Percentiles rank a stretch among this genome's conserved stretches.
These are phyloP conservation scores for Tachystola acroxantha DNA, from an alignment of 2,888 invertebrate species.

Conservation along the genomic window DNA sequence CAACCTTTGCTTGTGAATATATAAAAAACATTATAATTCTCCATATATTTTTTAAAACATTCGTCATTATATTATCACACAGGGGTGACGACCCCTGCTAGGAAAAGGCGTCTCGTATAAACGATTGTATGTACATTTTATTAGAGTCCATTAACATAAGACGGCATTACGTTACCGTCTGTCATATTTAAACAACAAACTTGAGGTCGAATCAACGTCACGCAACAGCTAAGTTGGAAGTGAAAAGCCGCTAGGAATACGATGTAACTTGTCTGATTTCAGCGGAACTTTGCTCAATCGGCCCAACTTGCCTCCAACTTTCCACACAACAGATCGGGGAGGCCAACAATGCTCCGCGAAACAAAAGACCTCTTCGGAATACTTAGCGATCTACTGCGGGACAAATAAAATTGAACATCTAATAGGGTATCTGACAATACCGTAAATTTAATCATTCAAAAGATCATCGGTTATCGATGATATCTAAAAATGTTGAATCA, in stretches of 20 bases:
- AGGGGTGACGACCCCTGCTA: too few relatives aligned
- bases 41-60: too few relatives aligned
- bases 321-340: conserved; percentile 48
- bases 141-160: too few relatives aligned
- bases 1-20: too few relatives aligned
- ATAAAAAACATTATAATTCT: too few relatives aligned
- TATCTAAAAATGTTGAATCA: too few relatives aligned
- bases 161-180: conserved; percentile 9
- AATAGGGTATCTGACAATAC: too few relatives aligned
- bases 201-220: conserved; percentile 58
- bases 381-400: conserved; percentile 35
- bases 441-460: too few relatives aligned
- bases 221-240: conserved; percentile 55
- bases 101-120: too few relatives aligned
- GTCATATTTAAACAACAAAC: conserved; percentile 59
- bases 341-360: conserved; percentile 57
- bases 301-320: conserved; percentile 52
- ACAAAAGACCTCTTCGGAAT: conserved; percentile 58
- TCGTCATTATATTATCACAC: too few relatives aligned
- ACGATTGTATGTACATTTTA: too few relatives aligned
- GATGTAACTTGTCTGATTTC: conserved; percentile 64
- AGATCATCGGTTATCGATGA: too few relatives aligned
- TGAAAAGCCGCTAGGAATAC: conserved; percentile 61
- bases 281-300: conserved; percentile 57
- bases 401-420: conserved; percentile 33